Percentiles rank a stretch among this genome's conserved stretches.
Evolutionary conservation across 2,113 vertebrate species (phyloP).

Genomic region (Prionailurus bengalensis): DNA sequence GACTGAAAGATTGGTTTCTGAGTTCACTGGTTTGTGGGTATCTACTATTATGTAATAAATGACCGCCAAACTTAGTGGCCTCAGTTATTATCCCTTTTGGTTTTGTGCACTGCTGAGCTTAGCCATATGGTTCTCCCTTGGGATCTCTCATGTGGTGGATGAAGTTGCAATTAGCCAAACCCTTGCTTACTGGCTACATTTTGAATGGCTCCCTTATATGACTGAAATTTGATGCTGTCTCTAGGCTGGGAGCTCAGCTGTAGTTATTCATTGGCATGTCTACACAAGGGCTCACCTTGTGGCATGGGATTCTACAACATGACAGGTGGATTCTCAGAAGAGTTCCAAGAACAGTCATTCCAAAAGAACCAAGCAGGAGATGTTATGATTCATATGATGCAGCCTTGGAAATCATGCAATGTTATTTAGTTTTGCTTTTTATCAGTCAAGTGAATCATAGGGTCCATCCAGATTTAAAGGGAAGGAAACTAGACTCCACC

Average conservation of each 20-base stretch:
- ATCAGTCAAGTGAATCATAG: neutral
- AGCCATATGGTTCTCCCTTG: neutral
- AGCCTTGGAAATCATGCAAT: neutral
- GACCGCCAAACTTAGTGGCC: neutral
- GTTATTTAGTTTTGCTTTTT: neutral
- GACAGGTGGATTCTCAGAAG: neutral
- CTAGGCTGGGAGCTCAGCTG: neutral
- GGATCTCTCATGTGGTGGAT: neutral
- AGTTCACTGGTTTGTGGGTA: neutral
- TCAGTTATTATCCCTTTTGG: neutral
- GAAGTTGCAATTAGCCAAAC: neutral
- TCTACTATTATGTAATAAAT: neutral
- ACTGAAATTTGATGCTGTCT: neutral
- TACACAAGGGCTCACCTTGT: neutral
- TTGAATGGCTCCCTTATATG: neutral
- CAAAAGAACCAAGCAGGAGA: neutral
- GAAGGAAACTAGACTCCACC: neutral
- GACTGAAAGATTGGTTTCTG: neutral
- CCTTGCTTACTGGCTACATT: neutral
- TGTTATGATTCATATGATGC: neutral
- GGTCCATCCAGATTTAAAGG: neutral
- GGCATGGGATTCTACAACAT: neutral
- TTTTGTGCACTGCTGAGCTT: neutral
- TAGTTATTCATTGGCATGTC: neutral
- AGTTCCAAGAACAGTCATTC: neutral